These are phyloP conservation scores for Centroberyx gerrardi DNA, from an alignment of 2,797 vertebrate genomes.

Conservation along the genomic window DNA sequence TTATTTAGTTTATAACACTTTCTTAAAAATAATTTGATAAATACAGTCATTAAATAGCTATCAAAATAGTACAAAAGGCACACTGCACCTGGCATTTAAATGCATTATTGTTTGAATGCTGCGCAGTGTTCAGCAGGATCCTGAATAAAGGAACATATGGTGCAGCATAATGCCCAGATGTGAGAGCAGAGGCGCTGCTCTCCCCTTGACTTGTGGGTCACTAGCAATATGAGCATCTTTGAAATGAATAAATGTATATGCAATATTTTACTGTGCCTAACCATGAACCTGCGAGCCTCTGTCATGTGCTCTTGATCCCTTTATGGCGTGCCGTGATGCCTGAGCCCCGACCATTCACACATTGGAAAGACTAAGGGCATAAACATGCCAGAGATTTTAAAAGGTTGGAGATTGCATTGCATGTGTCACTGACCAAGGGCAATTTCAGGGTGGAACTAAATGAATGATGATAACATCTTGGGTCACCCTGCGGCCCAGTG, in stretches of 20 bases:
- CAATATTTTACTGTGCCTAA: constrained; percentile 17
- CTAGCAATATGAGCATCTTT: constrained; percentile 55
- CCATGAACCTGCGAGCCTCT: constrained; percentile 28
- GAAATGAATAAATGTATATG: constrained; percentile 60
- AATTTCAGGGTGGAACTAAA: constrained; percentile 63
- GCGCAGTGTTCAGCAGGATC: constrained; percentile 3
- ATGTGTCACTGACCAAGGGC: constrained; percentile 67
- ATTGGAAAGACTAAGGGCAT: constrained; percentile 43
- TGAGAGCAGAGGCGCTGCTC: constrained; percentile 43
- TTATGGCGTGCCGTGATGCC: constrained; percentile 39
- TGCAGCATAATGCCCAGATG: constrained; percentile 52
- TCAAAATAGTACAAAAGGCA: constrained; percentile 5
- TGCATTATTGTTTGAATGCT: constrained; percentile 9
- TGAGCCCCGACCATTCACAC: constrained; percentile 8
- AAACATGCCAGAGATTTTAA: constrained; percentile 65
- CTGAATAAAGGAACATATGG: constrained; percentile 57
- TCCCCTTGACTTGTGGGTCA: constrained; percentile 59
- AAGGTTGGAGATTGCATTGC: constrained; percentile 59
- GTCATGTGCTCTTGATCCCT: constrained; percentile 47
- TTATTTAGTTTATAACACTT: neutral
- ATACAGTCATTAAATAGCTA: neutral
- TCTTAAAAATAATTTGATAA: neutral
- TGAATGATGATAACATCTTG: constrained; percentile 71
- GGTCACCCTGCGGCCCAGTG: constrained; percentile 53
- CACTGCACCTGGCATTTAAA: neutral